Conservation (phyloP, 2,113 vertebrate genomes). For the Dasyornis broadbenti region DNA sequence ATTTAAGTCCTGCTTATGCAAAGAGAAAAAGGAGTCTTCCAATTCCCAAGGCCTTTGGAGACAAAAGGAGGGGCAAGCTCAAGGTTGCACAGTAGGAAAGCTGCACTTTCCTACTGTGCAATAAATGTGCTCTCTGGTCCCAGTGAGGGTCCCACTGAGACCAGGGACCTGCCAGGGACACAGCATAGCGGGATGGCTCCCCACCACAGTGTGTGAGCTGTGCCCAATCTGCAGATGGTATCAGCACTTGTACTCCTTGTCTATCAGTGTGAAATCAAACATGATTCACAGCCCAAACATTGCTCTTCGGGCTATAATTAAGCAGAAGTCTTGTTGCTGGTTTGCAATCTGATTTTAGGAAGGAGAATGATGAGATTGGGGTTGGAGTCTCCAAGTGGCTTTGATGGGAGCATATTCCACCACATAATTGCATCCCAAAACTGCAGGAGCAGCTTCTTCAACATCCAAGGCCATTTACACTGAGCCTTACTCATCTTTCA, state of each 20-base stretch:
- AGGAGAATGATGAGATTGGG: slow-evolving; percentile 19
- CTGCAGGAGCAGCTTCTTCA: background rate
- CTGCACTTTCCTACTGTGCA: too few species aligned
- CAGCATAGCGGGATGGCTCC: background rate
- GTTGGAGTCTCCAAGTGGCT: background rate
- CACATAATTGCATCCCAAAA: background rate
- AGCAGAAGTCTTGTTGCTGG: slow-evolving; percentile 53
- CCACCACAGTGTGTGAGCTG: background rate
- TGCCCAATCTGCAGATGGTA: background rate
- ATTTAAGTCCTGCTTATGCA: slow-evolving; percentile 34
- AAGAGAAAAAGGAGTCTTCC: slow-evolving; percentile 2
- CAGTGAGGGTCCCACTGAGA: accelerated
- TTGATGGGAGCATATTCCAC: background rate
- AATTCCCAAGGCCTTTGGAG: background rate
- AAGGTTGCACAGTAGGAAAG: background rate
- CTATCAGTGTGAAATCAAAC: slow-evolving; percentile 39
- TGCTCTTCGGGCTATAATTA: slow-evolving; percentile 61
- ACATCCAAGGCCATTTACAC: background rate
- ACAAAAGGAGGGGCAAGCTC: accelerated
- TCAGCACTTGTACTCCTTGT: background rate
- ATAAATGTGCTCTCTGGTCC: background rate
- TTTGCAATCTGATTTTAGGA: slow-evolving; percentile 55
- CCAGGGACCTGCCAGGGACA: background rate
- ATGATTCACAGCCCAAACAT: slow-evolving; percentile 68
- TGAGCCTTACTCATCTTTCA: background rate